Conservation (phyloP, 2,888 invertebrate genomes). For the Zeuzera pyrina region DNA sequence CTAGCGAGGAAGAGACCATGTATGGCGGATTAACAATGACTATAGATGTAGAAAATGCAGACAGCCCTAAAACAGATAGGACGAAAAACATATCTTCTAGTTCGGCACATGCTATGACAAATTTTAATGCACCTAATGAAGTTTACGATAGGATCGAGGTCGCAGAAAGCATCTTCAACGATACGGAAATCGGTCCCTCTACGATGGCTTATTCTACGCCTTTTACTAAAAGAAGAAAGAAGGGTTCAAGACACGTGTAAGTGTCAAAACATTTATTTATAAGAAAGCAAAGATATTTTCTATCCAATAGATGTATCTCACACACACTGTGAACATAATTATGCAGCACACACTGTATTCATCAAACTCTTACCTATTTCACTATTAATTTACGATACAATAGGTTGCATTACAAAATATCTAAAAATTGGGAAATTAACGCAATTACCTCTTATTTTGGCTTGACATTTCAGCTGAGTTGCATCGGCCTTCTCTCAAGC, state of each 20-base stretch:
- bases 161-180: conserved; percentile 32
- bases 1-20: conserved; percentile 49
- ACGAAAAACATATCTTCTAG: conserved; percentile 36
- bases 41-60: conserved; percentile 46
- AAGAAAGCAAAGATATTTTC: too few relatives aligned
- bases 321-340: too few relatives aligned
- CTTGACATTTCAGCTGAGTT: too few relatives aligned
- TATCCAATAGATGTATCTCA: too few relatives aligned
- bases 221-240: conserved; percentile 43
- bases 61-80: conserved; percentile 32
- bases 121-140: conserved; percentile 24
- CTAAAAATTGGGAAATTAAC: too few relatives aligned
- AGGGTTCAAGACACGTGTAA: conserved; percentile 39
- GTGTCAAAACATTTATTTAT: conserved; percentile 8
- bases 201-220: conserved; percentile 40
- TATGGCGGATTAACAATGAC: conserved; percentile 50
- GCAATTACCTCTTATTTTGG: too few relatives aligned
- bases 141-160: conserved; percentile 49
- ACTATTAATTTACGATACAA: too few relatives aligned
- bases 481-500: too few relatives aligned
- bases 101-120: conserved; percentile 37
- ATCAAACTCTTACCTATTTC: too few relatives aligned
- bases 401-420: too few relatives aligned
- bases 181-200: conserved; percentile 26
- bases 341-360: too few relatives aligned